phyloP scores from a whole-genome alignment of 2,888 invertebrate genomes.

The Temnothorax unifasciatus region DNA sequence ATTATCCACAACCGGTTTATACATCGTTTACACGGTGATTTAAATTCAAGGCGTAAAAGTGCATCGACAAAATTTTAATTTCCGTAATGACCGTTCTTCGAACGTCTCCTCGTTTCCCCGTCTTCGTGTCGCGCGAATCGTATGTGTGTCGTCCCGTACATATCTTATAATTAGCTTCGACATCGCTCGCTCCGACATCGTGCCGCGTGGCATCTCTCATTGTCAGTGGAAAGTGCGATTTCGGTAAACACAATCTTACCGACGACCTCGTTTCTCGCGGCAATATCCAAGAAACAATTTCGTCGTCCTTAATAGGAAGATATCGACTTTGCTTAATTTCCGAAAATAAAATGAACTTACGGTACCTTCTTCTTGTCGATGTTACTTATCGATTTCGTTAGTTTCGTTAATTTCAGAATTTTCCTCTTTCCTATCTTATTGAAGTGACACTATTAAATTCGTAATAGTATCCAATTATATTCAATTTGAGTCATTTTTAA shows the following conservation, averaged over 20 bases:
- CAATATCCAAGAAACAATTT: neutral
- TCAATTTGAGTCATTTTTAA: too few species aligned
- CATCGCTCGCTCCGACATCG: neutral
- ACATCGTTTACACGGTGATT: conserved; percentile 41
- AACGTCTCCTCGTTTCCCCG: neutral
- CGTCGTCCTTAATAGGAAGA: neutral
- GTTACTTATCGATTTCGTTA: conserved; percentile 14
- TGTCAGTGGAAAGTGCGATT: neutral
- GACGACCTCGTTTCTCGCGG: neutral
- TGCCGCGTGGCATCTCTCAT: neutral
- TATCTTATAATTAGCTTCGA: conserved; percentile 10
- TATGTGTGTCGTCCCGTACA: neutral
- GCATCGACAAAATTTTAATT: conserved; percentile 25
- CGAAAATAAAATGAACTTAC: neutral
- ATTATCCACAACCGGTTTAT: conserved; percentile 44
- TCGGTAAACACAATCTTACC: conserved; percentile 2
- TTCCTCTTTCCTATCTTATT: neutral
- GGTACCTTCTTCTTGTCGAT: neutral
- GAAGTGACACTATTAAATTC: too few species aligned
- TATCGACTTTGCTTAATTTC: neutral
- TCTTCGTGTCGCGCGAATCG: neutral
- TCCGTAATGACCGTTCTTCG: neutral
- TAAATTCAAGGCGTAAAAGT: conserved; percentile 18
- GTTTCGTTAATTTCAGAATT: neutral
- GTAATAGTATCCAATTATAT: too few species aligned